Evolutionary conservation across 2,888 invertebrate species (phyloP), one percentile per base, ranked within the genome.

Genomic region (Allygus modestus): DNA sequence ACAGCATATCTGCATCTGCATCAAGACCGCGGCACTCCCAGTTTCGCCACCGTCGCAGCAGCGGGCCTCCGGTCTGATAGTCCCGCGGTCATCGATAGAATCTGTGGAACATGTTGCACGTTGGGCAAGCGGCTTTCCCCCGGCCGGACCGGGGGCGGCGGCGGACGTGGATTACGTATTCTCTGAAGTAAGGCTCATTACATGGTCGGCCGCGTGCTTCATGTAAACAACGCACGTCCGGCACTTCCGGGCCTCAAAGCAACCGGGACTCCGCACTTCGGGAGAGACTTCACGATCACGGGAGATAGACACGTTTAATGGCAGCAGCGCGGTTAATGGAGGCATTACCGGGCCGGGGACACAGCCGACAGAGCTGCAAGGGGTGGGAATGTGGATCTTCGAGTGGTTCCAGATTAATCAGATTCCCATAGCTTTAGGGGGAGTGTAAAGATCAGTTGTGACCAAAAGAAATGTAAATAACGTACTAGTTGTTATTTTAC

Each of bases 201-300:
- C 83, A 83, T 41, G 83, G 83, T 83, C 83, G 83, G 83, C 75
- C 83, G 54, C 58, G 26, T 58, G 73, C 5, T 17, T 58, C 83
- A 83, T 83, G 83, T 83, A 83, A 71, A 83, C 83, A 83, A 75
- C 58, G 61, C 83, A 83, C 83, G 83, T 83, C 73, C 58, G 0
- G 15, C 7, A 41, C 75, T 83, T 83, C 83, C 83, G 73, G 58
- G 75, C 54, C 71, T 71, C 71, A 46, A 77, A 46, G 77, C 51
- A 23, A 23, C 77, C 77, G 77, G 43, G 73, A 33, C 73, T 75
- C 69, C 69, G 33, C 73, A 23, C 73, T 73, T 12, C 41, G 23
- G 73, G 37, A 37, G 41, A 5, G 23, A 20, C 7, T 51, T 17
- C 46, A 58, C 58, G 58, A 23, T 58, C 1, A 46, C 20, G 65